A percentile compares a stretch with the other conserved stretches of the same genome.
These are phyloP conservation scores for Amyelois transitella DNA, from an alignment of 1,140 invertebrate species.

Conservation along the genomic window DNA sequence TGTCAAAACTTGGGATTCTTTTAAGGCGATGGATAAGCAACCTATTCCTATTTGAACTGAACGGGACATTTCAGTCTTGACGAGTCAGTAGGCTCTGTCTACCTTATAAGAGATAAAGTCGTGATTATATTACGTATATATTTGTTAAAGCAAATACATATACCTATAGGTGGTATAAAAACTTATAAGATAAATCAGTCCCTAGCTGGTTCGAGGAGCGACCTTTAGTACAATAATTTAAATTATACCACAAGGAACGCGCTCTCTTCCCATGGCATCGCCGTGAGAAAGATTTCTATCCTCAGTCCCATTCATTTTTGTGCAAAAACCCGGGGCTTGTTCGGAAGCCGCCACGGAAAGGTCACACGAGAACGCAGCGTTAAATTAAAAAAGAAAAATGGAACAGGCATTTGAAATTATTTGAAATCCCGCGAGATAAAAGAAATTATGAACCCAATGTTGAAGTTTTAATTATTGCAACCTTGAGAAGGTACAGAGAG, in stretches of 20 bases:
- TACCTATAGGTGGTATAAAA: too few species aligned
- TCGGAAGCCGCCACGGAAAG: constrained; percentile 39
- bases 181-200: not conserved
- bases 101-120: too few species aligned
- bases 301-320: constrained; percentile 51
- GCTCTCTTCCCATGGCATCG: constrained; percentile 46
- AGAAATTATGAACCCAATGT: not conserved
- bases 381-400: constrained; percentile 26
- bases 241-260: constrained; percentile 13
- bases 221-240: not conserved
- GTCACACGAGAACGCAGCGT: constrained; percentile 53
- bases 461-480: not conserved
- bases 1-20: too few species aligned
- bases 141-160: too few species aligned
- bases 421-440: not conserved
- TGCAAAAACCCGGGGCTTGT: constrained; percentile 40
- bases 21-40: too few species aligned
- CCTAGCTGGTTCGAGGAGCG: not conserved
- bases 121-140: too few species aligned
- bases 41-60: too few species aligned
- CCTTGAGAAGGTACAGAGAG: not conserved
- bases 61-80: too few species aligned
- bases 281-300: constrained; percentile 67
- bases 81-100: too few species aligned
- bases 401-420: constrained; percentile 3